phyloP scores from a whole-genome alignment of 2,888 invertebrate species.

The Didymodactylos carnosus region DNA sequence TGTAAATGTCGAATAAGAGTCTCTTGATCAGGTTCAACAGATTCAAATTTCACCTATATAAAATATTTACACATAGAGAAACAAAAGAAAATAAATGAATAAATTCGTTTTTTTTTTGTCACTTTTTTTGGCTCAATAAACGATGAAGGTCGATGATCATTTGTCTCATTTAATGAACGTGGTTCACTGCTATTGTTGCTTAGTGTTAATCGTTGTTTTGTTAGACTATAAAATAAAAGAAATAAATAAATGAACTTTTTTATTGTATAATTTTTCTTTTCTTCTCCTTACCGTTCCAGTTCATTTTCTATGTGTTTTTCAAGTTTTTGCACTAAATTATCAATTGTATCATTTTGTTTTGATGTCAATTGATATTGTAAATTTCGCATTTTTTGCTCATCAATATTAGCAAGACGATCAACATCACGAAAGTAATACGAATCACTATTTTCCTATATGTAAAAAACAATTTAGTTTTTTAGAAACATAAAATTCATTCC shows the following conservation, averaged over 20 bases:
- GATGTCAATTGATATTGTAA: not conserved
- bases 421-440: not conserved
- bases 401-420: not conserved
- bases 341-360: not conserved
- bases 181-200: too few relatives aligned
- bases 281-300: not conserved
- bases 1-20: not conserved
- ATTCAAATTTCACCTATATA: not conserved
- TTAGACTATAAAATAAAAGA: not conserved
- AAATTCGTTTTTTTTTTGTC: too few relatives aligned
- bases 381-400: not conserved
- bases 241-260: too few relatives aligned
- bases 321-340: not conserved
- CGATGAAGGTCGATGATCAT: not conserved
- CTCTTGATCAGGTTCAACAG: not conserved
- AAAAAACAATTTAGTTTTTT: too few relatives aligned
- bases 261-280: not conserved
- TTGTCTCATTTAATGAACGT: too few relatives aligned
- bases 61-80: not conserved
- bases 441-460: too few relatives aligned
- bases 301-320: not conserved
- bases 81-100: not conserved
- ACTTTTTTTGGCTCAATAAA: too few relatives aligned
- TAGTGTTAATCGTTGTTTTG: not conserved
- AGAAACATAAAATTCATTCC: too few relatives aligned